Base-by-base conservation (phyloP, 2,888 invertebrate genomes). In the Limenitis camilla region DNA sequence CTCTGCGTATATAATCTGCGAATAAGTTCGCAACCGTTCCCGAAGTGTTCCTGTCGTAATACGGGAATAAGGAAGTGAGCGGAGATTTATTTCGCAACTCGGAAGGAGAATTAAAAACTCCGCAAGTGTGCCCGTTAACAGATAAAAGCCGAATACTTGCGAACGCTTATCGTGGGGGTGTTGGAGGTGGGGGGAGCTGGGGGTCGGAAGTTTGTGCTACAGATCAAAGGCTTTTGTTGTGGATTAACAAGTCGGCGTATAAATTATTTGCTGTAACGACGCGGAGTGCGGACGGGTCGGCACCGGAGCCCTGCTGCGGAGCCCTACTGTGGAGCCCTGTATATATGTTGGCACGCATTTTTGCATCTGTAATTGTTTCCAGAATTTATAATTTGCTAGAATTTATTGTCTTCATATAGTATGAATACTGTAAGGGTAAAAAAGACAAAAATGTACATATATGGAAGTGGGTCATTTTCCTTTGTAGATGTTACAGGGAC, bases 201-300 rank as follows among this genome's bases (percentile, higher is more conserved):
- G 53, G 51, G 45, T 47, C 58, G 64, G 68, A 69, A 72, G 70
- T 71, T 74, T 70, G 72, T 65, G 65, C 65, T 71, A 51, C 66
- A 70, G 76, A 76, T 76, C 76, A 76, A 78, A 78, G 72, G 76
- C 74, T 76, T 77, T 76, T 75, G 75, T 78, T 71, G 68, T 65
- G 68, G 73, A 76, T 78, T 76, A 78, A 71, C 74, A 74, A 74
- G 69, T 69, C 68, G 63, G 51, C 53, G 60, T 59, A 61, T 61
- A 61, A 61, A 61, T 64, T 59, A 62, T 62, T 62, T 57, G 39
- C 41, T 51, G 54, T 54, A 49, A 46, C 43, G 49, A 38, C 49
- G 38, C 19, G 39, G 31, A n/a, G 35, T 10, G n/a, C 35, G 35
- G 10, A 10, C 35, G n/a, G n/a, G n/a, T 8, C 8, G 9, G 10